These are phyloP conservation scores for Philereme vetulata DNA, from an alignment of 2,888 invertebrate species.

Conservation along the genomic window DNA sequence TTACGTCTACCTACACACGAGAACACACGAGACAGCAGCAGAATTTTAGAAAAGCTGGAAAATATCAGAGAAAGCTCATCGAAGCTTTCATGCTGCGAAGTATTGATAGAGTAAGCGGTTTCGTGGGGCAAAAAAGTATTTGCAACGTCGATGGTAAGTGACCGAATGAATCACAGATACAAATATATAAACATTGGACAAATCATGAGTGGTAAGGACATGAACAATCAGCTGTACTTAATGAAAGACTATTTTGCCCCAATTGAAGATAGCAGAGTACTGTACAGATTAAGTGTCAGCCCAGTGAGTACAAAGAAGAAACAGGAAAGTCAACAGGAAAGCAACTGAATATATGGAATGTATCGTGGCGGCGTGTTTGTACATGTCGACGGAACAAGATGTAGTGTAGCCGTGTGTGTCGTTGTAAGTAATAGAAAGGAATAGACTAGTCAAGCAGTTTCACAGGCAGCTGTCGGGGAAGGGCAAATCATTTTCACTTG, in stretches of 20 bases:
- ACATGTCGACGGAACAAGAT: conserved; percentile 36
- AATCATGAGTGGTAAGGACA: no score
- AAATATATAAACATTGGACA: no score
- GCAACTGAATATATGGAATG: conserved; percentile 37
- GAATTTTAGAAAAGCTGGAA: conserved; percentile 44
- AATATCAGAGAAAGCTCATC: conserved; percentile 35
- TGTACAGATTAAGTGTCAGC: conserved; percentile 32
- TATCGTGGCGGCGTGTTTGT: conserved; percentile 42
- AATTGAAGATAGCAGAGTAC: conserved; percentile 21
- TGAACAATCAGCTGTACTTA: no score
- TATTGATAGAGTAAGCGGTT: conserved; percentile 32
- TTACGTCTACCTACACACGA: conserved; percentile 41
- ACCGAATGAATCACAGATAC: not conserved
- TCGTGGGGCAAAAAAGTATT: conserved; percentile 39
- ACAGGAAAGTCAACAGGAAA: conserved; percentile 33
- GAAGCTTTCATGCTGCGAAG: conserved; percentile 41
- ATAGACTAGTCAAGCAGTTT: conserved; percentile 45
- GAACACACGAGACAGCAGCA: conserved; percentile 23
- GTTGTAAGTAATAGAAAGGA: conserved; percentile 27
- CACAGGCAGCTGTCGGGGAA: conserved; percentile 41
- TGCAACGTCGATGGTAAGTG: conserved; percentile 6
- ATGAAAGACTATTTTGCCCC: conserved; percentile 36
- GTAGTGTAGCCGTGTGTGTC: conserved; percentile 49
- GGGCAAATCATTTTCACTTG: conserved; percentile 36
- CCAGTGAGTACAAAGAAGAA: conserved; percentile 37